A percentile compares a stretch with the other conserved stretches of the same genome.
phyloP scores from a whole-genome alignment of 2,113 vertebrate genomes.

The Leucoraja erinaceus region DNA sequence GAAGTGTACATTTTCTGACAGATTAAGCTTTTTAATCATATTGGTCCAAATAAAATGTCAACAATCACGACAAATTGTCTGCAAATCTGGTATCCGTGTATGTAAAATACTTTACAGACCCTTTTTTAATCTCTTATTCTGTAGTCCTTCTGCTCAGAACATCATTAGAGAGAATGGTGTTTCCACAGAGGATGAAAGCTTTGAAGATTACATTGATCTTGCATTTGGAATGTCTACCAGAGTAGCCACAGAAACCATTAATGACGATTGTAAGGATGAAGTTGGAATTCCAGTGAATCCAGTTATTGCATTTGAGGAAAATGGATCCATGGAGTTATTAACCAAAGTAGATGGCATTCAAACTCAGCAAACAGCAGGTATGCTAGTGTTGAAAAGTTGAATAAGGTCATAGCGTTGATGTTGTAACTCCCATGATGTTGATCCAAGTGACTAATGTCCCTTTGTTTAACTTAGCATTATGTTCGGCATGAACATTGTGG shows the following conservation, averaged over 20 bases:
- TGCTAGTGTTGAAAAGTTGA: background rate
- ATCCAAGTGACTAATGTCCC: background rate
- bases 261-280: constrained; percentile 53
- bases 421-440: background rate
- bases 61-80: background rate
- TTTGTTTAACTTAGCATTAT: no score
- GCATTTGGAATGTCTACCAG: constrained; percentile 68
- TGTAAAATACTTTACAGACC: background rate
- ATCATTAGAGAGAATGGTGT: constrained; percentile 77
- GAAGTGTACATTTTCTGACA: background rate
- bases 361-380: constrained; percentile 77
- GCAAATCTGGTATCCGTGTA: background rate
- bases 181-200: constrained; percentile 60
- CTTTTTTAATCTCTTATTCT: background rate
- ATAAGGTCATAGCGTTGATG: background rate
- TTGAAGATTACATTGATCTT: constrained; percentile 82
- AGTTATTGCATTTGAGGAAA: constrained; percentile 80
- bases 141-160: constrained; percentile 45
- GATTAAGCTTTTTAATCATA: background rate
- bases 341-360: constrained; percentile 74
- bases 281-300: constrained; percentile 66
- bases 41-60: background rate
- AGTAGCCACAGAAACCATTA: constrained; percentile 57
- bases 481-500: no score
- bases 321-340: constrained; percentile 70